Evolutionary conservation across 2,888 invertebrate species (phyloP).

Genomic region (Sialis fuliginosa): DNA sequence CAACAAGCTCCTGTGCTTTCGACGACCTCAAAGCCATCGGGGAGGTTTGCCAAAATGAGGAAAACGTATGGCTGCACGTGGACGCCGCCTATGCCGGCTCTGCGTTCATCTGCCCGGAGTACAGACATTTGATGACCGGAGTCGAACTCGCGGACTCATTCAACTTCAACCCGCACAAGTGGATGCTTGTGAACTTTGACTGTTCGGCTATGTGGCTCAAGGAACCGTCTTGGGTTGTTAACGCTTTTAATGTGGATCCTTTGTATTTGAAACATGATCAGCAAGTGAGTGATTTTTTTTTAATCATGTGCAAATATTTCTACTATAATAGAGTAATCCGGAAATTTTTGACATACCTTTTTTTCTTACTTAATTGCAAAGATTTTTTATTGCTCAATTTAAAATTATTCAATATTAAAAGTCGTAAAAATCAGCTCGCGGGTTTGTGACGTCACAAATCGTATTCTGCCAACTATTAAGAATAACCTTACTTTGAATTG

Average conservation of each 20-base stretch:
- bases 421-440: too few species aligned
- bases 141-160: conserved; percentile 85
- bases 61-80: conserved; percentile 77
- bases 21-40: conserved; percentile 81
- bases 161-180: conserved; percentile 98
- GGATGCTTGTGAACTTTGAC: conserved; percentile 98
- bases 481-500: too few species aligned
- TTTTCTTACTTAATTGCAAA: too few species aligned
- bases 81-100: conserved; percentile 96
- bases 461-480: too few species aligned
- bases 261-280: conserved; percentile 88
- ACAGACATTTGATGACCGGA: conserved; percentile 75
- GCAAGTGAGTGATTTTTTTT: conserved; percentile 26
- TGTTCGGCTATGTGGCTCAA: conserved; percentile 97
- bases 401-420: too few species aligned
- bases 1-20: conserved; percentile 91
- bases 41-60: conserved; percentile 59
- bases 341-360: too few species aligned
- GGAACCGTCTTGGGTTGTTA: conserved; percentile 73
- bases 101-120: conserved; percentile 94
- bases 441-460: too few species aligned
- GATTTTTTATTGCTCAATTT: too few species aligned
- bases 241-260: conserved; percentile 95
- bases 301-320: too few species aligned
- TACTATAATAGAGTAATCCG: too few species aligned